Conservation (phyloP, 37 sponge, comb jelly and placozoan species). For the Dysidea cf. avara region DNA sequence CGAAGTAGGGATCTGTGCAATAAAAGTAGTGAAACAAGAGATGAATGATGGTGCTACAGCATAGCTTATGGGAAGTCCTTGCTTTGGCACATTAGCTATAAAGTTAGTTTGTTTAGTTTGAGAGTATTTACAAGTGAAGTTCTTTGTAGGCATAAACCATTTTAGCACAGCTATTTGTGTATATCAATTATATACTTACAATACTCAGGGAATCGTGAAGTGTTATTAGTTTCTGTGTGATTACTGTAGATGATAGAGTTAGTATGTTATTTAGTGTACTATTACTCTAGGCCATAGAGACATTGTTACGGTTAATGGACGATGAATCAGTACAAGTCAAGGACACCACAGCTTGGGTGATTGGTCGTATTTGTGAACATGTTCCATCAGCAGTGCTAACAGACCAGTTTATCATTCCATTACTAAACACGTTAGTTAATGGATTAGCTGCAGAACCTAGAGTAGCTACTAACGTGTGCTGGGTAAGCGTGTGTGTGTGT, state of each 20-base stretch:
- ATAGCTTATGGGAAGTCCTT: too few species aligned
- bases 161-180: too few species aligned
- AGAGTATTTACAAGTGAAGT: too few species aligned
- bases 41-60: too few species aligned
- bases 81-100: too few species aligned
- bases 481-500: slow-evolving; percentile 60
- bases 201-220: too few species aligned
- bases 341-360: slow-evolving; percentile 97
- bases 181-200: too few species aligned
- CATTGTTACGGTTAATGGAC: slow-evolving; percentile 70
- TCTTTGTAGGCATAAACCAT: too few species aligned
- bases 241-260: neutral
- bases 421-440: slow-evolving; percentile 63
- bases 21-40: too few species aligned
- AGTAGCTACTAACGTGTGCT: slow-evolving; percentile 95
- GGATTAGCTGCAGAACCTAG: slow-evolving; percentile 84
- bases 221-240: neutral
- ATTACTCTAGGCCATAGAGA: slow-evolving; percentile 49
- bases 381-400: slow-evolving; percentile 74
- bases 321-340: slow-evolving; percentile 83
- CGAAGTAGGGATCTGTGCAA: too few species aligned
- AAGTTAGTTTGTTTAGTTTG: too few species aligned
- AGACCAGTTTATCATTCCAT: slow-evolving; percentile 39
- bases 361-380: slow-evolving; percentile 92
- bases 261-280: neutral